A percentile compares a stretch with the other conserved stretches of the same genome.
These are phyloP conservation scores for Anneissia japonica DNA, from an alignment of 35 echinoderm and acorn worm genomes.

Conservation along the genomic window DNA sequence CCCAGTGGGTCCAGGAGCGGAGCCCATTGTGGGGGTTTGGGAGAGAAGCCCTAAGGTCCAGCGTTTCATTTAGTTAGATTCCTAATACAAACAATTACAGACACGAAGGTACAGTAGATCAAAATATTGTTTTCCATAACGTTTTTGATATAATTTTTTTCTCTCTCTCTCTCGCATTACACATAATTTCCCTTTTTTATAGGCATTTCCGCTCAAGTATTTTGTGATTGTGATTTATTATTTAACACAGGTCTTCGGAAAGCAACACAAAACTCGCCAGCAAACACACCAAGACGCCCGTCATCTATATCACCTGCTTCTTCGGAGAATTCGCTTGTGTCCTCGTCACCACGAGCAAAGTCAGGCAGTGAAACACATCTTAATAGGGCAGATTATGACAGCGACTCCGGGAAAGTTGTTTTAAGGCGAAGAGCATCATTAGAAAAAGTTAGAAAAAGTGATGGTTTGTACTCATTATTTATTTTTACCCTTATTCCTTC, in stretches of 20 bases:
- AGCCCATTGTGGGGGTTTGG: too few species aligned
- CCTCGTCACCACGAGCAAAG: background rate
- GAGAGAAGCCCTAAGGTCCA: too few species aligned
- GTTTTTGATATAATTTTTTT: too few species aligned
- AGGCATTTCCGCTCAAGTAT: too few species aligned
- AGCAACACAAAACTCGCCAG: background rate
- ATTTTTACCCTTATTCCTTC: background rate
- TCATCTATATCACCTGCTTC: background rate
- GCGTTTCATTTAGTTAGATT: too few species aligned
- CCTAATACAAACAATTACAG: too few species aligned
- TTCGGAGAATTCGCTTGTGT: background rate
- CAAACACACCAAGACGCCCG: background rate
- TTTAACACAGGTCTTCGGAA: background rate
- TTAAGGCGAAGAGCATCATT: background rate
- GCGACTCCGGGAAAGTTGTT: background rate
- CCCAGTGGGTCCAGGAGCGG: too few species aligned
- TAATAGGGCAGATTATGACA: background rate
- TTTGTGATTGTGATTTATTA: too few species aligned
- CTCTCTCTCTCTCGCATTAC: too few species aligned
- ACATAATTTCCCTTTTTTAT: too few species aligned
- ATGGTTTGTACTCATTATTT: background rate
- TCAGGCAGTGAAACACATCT: background rate
- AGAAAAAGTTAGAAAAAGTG: background rate
- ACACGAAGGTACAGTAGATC: too few species aligned
- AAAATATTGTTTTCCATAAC: too few species aligned